Conservation (phyloP, 2,113 vertebrate species). For the Echinops telfairi region DNA sequence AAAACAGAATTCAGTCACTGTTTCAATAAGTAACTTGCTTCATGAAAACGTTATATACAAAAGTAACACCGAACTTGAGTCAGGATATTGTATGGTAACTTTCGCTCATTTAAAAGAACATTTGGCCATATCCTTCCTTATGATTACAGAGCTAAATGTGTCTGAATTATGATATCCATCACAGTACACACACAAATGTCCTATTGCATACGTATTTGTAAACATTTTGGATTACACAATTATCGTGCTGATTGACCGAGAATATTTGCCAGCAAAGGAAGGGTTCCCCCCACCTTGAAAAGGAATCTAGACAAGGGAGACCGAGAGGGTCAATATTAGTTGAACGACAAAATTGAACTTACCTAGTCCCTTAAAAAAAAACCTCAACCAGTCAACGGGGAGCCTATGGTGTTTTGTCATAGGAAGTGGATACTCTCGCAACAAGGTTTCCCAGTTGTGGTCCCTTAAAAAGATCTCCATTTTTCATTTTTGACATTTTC, state of each 20-base stretch:
- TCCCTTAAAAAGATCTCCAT: not conserved
- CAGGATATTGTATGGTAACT: not conserved
- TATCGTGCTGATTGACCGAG: not conserved
- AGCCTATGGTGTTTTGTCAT: not conserved
- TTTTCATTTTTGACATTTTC: not conserved
- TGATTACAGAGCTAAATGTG: not conserved
- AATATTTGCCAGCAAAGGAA: conserved; percentile 30
- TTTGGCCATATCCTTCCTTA: not conserved
- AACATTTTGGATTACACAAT: conserved; percentile 4
- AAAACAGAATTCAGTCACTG: conserved; percentile 37
- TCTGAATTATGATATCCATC: not conserved
- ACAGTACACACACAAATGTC: not conserved
- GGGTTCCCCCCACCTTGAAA: not conserved
- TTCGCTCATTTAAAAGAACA: conserved; percentile 3
- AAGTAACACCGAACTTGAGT: not conserved
- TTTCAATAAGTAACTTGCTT: conserved; percentile 48
- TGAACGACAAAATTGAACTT: conserved; percentile 36
- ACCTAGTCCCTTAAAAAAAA: not conserved
- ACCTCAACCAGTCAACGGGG: not conserved
- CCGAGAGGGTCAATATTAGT: not conserved
- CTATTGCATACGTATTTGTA: not conserved
- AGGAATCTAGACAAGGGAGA: not conserved
- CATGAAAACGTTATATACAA: not conserved
- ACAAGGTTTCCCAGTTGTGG: not conserved
- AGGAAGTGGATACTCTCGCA: not conserved